Percentiles rank a stretch among this genome's conserved stretches.
Conservation (phyloP, 1,140 invertebrate species). For the Bilobella aurantiaca region DNA sequence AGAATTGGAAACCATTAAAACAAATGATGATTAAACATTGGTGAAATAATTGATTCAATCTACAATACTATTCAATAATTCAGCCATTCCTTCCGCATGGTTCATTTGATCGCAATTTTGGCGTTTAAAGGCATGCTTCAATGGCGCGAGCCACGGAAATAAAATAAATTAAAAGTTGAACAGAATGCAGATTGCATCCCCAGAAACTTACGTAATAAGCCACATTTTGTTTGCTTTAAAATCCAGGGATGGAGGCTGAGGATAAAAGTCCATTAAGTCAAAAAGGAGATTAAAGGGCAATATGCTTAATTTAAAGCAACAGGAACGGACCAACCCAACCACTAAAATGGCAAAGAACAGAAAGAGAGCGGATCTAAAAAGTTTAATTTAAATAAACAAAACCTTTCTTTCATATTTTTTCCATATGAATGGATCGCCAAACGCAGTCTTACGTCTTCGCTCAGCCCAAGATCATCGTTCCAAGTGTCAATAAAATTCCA, state of each 20-base stretch:
- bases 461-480: no score
- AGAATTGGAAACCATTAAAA: no score
- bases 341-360: neutral
- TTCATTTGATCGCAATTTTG: no score
- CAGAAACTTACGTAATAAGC: no score
- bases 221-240: neutral
- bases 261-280: slow-evolving; percentile 7
- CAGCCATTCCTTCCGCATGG: no score
- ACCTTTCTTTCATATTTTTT: neutral
- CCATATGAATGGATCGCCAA: neutral
- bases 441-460: neutral
- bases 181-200: no score
- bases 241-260: neutral
- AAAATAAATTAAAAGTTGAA: no score
- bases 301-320: slow-evolving; percentile 32
- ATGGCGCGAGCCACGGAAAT: no score
- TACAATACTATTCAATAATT: no score
- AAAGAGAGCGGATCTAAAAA: slow-evolving; percentile 1
- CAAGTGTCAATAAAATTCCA: neutral
- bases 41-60: no score
- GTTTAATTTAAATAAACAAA: slow-evolving; percentile 26
- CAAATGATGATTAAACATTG: no score
- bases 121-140: no score
- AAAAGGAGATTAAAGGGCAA: slow-evolving; percentile 19
- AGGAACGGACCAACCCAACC: neutral